phyloP scores from a whole-genome alignment of 2,888 invertebrate genomes.

The Archips crataeganus region DNA sequence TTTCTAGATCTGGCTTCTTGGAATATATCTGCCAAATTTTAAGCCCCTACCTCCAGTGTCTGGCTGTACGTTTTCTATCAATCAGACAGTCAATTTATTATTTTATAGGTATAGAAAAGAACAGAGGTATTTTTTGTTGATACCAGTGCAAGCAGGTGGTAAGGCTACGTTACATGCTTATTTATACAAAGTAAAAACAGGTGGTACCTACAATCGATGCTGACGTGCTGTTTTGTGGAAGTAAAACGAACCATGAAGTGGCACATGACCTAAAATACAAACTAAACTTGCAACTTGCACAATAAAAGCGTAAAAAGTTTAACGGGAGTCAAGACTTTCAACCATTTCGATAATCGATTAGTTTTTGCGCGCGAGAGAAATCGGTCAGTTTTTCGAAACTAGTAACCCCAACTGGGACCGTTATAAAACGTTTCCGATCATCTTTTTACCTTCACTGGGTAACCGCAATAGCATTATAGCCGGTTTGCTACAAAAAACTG shows the following conservation, averaged over 20 bases:
- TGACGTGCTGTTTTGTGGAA: neutral
- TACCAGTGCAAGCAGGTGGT: neutral
- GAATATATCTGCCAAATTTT: no score
- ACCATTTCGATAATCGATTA: slow-evolving; percentile 29
- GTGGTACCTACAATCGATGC: neutral
- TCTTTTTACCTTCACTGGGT: slow-evolving; percentile 27
- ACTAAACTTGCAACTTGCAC: neutral
- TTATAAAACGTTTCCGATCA: slow-evolving; percentile 39
- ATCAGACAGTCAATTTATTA: neutral
- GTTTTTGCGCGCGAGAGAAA: slow-evolving; percentile 34
- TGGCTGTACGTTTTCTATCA: no score
- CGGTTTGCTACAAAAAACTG: slow-evolving; percentile 20
- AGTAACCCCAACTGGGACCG: slow-evolving; percentile 23
- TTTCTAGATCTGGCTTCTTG: neutral
- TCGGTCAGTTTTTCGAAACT: slow-evolving; percentile 31
- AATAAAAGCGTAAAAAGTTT: slow-evolving; percentile 9
- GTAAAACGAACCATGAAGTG: neutral
- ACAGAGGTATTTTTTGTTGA: neutral
- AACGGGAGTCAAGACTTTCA: slow-evolving; percentile 23
- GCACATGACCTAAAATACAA: neutral
- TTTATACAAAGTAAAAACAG: neutral
- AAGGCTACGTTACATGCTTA: neutral
- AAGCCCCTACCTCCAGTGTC: no score
- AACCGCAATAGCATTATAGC: slow-evolving; percentile 31
- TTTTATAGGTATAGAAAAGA: neutral